phyloP scores from a whole-genome alignment of 2,797 vertebrate genomes.

The Gobio occitaniae region DNA sequence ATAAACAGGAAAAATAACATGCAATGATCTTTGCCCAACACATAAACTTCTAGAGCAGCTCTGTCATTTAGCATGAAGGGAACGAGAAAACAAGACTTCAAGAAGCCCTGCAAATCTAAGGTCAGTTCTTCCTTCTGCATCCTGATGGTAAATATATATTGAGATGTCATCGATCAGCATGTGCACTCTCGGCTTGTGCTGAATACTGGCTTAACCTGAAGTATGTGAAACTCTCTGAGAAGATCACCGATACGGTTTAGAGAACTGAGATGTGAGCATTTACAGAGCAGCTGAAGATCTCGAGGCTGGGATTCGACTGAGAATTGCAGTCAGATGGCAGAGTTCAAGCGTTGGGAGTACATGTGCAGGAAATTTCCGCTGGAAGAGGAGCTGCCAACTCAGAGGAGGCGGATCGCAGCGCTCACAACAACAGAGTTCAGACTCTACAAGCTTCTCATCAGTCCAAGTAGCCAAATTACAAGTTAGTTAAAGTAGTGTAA shows the following conservation, averaged over 20 bases:
- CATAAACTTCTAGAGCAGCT: neutral
- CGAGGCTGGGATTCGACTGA: neutral
- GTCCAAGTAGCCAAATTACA: neutral
- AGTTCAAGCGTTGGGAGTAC: neutral
- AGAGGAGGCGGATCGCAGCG: neutral
- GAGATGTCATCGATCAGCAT: neutral
- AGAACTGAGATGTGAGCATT: constrained; percentile 22
- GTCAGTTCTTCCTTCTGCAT: constrained; percentile 1
- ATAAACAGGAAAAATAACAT: neutral
- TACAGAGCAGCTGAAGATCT: neutral
- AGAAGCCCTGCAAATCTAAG: neutral
- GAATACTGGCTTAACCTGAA: neutral
- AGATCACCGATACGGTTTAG: neutral
- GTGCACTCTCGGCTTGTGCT: neutral
- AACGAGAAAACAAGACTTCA: neutral
- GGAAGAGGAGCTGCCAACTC: constrained; percentile 19
- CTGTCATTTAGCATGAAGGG: neutral
- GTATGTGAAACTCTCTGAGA: constrained; percentile 42
- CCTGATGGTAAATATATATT: neutral
- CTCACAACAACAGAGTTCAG: neutral
- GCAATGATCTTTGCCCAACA: too few species aligned
- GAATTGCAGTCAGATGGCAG: constrained; percentile 12
- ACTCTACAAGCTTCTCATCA: neutral
- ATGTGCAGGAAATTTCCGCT: constrained; percentile 18
- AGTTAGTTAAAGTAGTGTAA: neutral